These are phyloP conservation scores for Lasioglossum malachurum DNA, from an alignment of 2,888 invertebrate species.

Conservation along the genomic window DNA sequence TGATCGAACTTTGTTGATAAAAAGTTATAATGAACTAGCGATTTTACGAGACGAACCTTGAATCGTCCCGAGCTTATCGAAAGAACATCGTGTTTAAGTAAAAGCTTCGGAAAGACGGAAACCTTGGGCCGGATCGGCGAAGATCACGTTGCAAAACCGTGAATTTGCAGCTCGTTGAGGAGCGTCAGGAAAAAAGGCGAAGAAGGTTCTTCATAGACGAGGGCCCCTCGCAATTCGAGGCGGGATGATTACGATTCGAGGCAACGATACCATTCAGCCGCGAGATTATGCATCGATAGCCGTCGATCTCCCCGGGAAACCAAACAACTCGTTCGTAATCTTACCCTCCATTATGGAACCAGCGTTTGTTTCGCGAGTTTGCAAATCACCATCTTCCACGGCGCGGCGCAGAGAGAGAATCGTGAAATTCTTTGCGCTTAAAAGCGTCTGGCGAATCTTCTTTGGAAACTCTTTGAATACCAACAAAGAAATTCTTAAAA, in stretches of 20 bases:
- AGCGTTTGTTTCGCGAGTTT: conserved; percentile 42
- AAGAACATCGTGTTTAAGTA: conserved; percentile 17
- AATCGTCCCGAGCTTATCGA: not conserved
- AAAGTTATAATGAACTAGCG: no score
- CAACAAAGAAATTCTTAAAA: no score
- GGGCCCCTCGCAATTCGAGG: not conserved
- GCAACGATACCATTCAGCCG: conserved; percentile 26
- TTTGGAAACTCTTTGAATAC: no score
- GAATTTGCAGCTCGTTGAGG: conserved; percentile 18
- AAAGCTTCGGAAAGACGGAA: conserved; percentile 16
- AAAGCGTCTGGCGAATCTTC: conserved; percentile 24
- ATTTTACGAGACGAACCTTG: not conserved
- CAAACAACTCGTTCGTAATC: conserved; percentile 58
- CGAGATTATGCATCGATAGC: conserved; percentile 44
- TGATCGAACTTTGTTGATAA: no score
- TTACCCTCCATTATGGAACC: conserved; percentile 59
- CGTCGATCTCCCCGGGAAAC: conserved; percentile 42
- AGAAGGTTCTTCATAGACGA: conserved; percentile 1
- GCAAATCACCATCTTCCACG: conserved; percentile 66
- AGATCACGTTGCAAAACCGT: conserved; percentile 22
- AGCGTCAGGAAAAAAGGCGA: conserved; percentile 1
- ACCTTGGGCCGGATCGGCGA: conserved; percentile 19
- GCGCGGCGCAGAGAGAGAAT: conserved; percentile 40
- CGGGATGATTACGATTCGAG: conserved; percentile 30
- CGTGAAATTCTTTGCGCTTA: conserved; percentile 47